These are phyloP conservation scores for Metallyticus violacea DNA, from an alignment of 2,888 invertebrate genomes.

Conservation along the genomic window DNA sequence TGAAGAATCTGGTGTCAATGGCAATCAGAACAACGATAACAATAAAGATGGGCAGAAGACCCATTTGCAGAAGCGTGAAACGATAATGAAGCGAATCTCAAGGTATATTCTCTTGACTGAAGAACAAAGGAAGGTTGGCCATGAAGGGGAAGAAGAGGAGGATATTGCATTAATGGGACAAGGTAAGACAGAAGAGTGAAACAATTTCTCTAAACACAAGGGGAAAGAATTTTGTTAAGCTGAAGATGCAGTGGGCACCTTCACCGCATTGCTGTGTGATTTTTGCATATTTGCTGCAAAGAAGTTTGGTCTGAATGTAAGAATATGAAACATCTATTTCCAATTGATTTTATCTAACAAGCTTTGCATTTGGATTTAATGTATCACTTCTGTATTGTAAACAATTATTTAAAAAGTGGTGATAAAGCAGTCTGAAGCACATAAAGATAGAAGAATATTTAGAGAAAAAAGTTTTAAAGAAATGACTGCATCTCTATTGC, in stretches of 20 bases:
- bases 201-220: neutral
- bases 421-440: neutral
- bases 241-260: neutral
- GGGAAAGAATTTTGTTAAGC: neutral
- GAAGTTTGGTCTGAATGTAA: neutral
- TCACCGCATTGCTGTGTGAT: neutral
- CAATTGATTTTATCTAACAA: neutral
- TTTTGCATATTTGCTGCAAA: neutral
- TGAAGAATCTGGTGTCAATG: constrained; percentile 15
- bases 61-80: constrained; percentile 20
- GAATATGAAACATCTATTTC: neutral
- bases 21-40: constrained; percentile 1
- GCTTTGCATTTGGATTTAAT: neutral
- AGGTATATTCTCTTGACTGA: constrained; percentile 5
- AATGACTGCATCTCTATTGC: neutral
- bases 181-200: neutral
- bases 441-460: neutral
- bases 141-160: neutral
- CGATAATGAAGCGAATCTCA: constrained; percentile 21
- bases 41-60: constrained; percentile 4
- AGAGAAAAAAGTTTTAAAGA: neutral
- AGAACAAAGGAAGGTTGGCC: neutral
- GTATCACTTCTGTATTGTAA: neutral
- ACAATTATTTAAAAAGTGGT: neutral
- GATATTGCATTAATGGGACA: neutral